Conservation (phyloP, 2,113 vertebrate genomes). For the Melozone crissalis region DNA sequence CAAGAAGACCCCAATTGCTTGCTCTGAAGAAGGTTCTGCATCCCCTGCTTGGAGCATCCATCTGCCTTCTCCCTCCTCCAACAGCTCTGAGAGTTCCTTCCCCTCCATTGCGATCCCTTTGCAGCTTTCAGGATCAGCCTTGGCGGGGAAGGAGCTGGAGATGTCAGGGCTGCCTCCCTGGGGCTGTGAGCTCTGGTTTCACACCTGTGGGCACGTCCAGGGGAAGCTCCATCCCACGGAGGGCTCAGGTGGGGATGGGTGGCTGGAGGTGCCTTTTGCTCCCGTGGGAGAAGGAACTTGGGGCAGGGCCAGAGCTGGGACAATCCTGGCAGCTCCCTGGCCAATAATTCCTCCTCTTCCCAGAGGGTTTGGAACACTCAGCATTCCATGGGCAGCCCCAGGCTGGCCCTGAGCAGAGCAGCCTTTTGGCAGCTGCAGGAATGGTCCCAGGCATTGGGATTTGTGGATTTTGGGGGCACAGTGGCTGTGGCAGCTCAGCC, state of each 20-base stretch:
- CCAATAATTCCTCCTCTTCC: neutral
- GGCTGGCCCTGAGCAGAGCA: neutral
- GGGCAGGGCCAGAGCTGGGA: neutral
- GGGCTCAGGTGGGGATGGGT: accelerated
- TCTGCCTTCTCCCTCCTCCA: neutral
- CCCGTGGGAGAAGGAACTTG: neutral
- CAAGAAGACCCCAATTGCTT: too few relatives aligned
- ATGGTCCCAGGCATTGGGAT: accelerated
- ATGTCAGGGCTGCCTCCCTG: neutral
- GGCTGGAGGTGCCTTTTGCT: neutral
- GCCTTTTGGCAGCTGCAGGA: neutral
- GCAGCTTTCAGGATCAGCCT: neutral
- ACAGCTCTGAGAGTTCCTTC: neutral
- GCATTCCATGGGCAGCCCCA: neutral
- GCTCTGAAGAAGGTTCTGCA: neutral
- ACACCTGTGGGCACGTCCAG: neutral
- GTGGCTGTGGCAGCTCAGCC: neutral
- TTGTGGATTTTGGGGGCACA: neutral
- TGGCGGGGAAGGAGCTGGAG: neutral
- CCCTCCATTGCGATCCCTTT: accelerated
- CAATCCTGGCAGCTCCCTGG: neutral
- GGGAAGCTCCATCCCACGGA: neutral
- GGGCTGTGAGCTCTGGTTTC: neutral
- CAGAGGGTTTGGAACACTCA: neutral
- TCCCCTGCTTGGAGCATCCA: neutral